These are phyloP conservation scores for Nycticryphes semicollaris DNA, from an alignment of 2,113 vertebrate genomes.

Conservation along the genomic window DNA sequence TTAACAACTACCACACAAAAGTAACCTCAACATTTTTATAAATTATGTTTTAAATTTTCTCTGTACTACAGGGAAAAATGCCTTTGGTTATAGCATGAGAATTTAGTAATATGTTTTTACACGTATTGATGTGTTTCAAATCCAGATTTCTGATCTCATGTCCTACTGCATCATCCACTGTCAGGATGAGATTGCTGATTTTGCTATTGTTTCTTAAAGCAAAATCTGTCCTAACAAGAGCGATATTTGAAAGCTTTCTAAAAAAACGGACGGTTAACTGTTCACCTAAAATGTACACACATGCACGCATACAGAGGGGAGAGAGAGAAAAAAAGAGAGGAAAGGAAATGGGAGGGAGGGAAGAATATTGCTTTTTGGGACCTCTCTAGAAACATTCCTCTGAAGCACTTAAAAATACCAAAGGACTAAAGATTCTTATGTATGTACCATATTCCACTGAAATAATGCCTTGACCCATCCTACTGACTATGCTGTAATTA, in stretches of 20 bases:
- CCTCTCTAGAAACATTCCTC: background rate
- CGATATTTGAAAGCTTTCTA: background rate
- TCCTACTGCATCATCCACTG: background rate
- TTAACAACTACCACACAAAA: background rate
- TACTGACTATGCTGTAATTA: background rate
- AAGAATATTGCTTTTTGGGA: background rate
- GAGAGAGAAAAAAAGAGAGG: background rate
- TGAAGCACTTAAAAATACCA: background rate
- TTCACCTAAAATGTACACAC: background rate
- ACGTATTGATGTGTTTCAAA: background rate
- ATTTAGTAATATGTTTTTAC: background rate
- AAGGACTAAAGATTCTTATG: background rate
- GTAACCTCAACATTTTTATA: rapidly evolving
- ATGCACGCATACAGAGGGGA: rapidly evolving
- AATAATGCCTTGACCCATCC: background rate
- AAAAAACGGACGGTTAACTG: background rate
- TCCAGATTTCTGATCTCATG: background rate
- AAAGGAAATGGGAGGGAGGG: background rate
- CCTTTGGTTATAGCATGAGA: background rate
- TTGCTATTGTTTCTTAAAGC: background rate
- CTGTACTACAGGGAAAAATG: background rate
- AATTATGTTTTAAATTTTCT: background rate
- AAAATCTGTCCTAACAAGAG: background rate
- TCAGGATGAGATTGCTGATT: background rate
- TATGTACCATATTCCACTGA: background rate